Evolutionary conservation across 1,140 invertebrate genomes (phyloP), one percentile per base, ranked within the genome.

Genomic region (Zeugodacus cucurbitae): DNA sequence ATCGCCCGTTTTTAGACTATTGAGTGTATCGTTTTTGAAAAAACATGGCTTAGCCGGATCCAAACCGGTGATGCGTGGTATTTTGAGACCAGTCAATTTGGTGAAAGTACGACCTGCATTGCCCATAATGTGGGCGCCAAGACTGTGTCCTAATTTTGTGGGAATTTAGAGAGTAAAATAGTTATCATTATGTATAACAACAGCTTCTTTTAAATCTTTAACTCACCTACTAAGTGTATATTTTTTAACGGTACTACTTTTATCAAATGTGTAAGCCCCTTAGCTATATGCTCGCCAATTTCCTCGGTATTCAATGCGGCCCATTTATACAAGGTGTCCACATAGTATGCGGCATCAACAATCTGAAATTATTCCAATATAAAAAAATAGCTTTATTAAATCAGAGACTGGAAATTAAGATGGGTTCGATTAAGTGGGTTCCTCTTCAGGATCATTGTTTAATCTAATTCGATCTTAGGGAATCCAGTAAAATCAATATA

Each of bases 31-130:
- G 29, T 92, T 90, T 54, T 94, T 92, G 64, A 94, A 95, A 90
- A 97, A 97, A 87, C 92, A 92, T 0, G 96, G 96, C 62, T 95
- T 95, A 2, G 96, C 96, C 14, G 96, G 96, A 93, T 97, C 96
- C 88, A 97, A 90, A 0, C 95, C 96, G 1, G 95, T 96, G 26
- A 97, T 96, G 6, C 94, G 92, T 0, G 93, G 91, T 6, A 95
- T 34, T 0, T 86, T 89, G 32, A 90, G 87, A 0, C 92, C 93
- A 0, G 94, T 94, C 1, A 93, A 82, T 2, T 91, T 87, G 0
- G 91, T 89, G 20, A 95, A 90, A 41, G 90, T 90, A 48, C 94
- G 93, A 0, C 94, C 67, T 6, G 67, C 67, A 11, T 32, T 93
- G 11, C 94, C 95, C 67, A 94, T 94, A 32, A 95, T 94, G 64